These are phyloP conservation scores for Lacerta agilis DNA, from an alignment of 2,797 vertebrate genomes.

Conservation along the genomic window DNA sequence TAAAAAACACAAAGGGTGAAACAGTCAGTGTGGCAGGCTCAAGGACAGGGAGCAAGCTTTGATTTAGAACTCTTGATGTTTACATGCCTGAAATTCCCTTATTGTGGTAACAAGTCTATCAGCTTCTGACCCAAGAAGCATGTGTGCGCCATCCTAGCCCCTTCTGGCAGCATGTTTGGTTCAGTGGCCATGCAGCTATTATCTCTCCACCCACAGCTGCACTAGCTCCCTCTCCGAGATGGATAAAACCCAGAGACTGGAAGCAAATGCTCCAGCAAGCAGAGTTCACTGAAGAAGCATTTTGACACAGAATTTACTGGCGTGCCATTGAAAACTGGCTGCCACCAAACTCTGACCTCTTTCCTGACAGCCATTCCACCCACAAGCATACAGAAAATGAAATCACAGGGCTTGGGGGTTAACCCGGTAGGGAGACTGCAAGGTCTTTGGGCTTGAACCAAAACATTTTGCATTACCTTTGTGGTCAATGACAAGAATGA, in stretches of 20 bases:
- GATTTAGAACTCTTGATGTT: neutral
- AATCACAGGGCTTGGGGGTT: slow-evolving; percentile 8
- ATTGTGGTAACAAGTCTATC: slow-evolving; percentile 1
- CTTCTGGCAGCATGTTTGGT: slow-evolving; percentile 44
- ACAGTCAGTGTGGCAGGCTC: neutral
- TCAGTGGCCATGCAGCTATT: slow-evolving; percentile 33
- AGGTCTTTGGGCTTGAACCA: slow-evolving; percentile 11
- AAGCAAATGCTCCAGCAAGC: slow-evolving; percentile 29
- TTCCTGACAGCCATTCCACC: slow-evolving; percentile 34
- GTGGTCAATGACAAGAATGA: slow-evolving; percentile 3
- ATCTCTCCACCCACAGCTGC: slow-evolving; percentile 39
- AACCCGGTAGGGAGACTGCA: slow-evolving; percentile 8
- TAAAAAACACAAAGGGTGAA: neutral
- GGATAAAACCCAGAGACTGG: slow-evolving; percentile 25
- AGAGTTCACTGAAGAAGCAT: slow-evolving; percentile 35
- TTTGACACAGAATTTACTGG: slow-evolving; percentile 43
- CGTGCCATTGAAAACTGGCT: slow-evolving; percentile 40
- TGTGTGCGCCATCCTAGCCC: slow-evolving; percentile 23
- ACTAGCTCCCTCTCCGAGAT: slow-evolving; percentile 32
- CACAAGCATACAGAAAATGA: slow-evolving; percentile 27
- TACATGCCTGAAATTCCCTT: slow-evolving; percentile 4
- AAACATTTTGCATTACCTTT: slow-evolving; percentile 7
- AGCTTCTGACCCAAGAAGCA: slow-evolving; percentile 24
- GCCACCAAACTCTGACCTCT: slow-evolving; percentile 44
- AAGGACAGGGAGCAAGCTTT: neutral